Percentiles rank a stretch among this genome's conserved stretches.
Conservation (phyloP, 2,888 invertebrate genomes). For the Kuschelorhynchus macadamiae region DNA sequence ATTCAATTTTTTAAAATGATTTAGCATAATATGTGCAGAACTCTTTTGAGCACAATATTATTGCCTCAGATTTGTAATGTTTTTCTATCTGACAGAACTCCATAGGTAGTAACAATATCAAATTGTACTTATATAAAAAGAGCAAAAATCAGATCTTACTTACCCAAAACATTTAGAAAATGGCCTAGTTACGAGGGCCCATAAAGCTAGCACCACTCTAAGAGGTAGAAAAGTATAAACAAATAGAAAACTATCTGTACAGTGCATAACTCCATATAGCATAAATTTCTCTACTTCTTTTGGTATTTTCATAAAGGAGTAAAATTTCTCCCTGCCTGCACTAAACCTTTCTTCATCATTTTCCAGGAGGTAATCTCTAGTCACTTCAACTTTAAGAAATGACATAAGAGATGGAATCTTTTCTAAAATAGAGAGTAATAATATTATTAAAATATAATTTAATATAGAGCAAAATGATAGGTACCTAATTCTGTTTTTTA, state of each 20-base stretch:
- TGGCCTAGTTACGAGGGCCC: slow-evolving; percentile 83
- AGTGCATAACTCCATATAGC: slow-evolving; percentile 94
- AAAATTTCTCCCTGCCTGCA: slow-evolving; percentile 94
- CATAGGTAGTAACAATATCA: too few species aligned
- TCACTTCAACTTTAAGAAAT: slow-evolving; percentile 89
- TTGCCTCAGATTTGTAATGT: too few species aligned
- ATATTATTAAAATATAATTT: too few species aligned
- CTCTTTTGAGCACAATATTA: too few species aligned
- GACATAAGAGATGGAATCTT: slow-evolving; percentile 71
- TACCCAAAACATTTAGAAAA: slow-evolving; percentile 83
- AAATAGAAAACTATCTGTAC: slow-evolving; percentile 97
- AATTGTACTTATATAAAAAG: not conserved
- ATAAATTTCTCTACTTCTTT: slow-evolving; percentile 93
- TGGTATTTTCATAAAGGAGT: slow-evolving; percentile 97
- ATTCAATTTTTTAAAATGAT: too few species aligned
- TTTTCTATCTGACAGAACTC: too few species aligned
- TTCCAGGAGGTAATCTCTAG: slow-evolving; percentile 93
- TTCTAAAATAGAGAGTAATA: slow-evolving; percentile 53
- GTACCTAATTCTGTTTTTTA: too few species aligned
- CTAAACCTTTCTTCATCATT: slow-evolving; percentile 96
- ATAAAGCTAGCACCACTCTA: slow-evolving; percentile 88
- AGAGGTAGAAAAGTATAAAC: slow-evolving; percentile 97
- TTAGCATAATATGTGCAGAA: too few species aligned
- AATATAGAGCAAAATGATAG: too few species aligned
- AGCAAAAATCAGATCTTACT: too few species aligned